Base-by-base conservation (phyloP, 2,888 invertebrate species). In the Leucozona laternaria region DNA sequence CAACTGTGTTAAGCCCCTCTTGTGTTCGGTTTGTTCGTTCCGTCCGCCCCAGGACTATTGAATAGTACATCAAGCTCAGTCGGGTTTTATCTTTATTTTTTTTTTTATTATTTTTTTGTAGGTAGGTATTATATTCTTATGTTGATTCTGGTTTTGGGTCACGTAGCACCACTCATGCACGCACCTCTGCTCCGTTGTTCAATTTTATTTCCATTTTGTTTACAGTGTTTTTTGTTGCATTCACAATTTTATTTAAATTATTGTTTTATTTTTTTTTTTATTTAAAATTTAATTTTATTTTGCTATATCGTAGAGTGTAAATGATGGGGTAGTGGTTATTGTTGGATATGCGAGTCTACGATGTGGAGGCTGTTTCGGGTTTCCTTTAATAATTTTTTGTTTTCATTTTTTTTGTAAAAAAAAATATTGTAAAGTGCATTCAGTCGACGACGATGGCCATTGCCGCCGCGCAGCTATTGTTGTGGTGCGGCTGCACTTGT, bases 91-190 rank as follows among this genome's bases (percentile, higher is more conserved):
- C 57, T 73, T 57, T 17, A 40, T 62, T 40, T 48, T 17, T 68
- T 73, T 37, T 43, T 50, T 57, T 45, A 45, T 45, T 55, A 60
- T 8, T 15, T 6, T 37, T 20, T 15, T 53, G 17, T 60, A 58
- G 31, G 60, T 22, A 34, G 66, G 75, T 75, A 79, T 83, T 78
- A 84, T 78, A 80, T 80, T 84, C 79, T 75, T 81, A 71, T 75
- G 86, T 75, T 82, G 82, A 78, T 86, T 86, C 82, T 82, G 86
- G 86, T 86, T 86, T 86, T 86, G 86, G 82, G 82, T 86, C 86
- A 86, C 86, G 82, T 86, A 82, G 86, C 86, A 85, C 82, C 86
- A 86, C 82, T 86, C 82, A 80, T 86, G 81, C 86, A 86, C 86
- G 86, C 86, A 86, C 86, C 86, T 82, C 78, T 70, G 75, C 45